Percentiles rank a stretch among this genome's conserved stretches.
Evolutionary conservation across 1,140 invertebrate genomes (phyloP).

Genomic region (Pachyrhynchus sulphureomaculatus): DNA sequence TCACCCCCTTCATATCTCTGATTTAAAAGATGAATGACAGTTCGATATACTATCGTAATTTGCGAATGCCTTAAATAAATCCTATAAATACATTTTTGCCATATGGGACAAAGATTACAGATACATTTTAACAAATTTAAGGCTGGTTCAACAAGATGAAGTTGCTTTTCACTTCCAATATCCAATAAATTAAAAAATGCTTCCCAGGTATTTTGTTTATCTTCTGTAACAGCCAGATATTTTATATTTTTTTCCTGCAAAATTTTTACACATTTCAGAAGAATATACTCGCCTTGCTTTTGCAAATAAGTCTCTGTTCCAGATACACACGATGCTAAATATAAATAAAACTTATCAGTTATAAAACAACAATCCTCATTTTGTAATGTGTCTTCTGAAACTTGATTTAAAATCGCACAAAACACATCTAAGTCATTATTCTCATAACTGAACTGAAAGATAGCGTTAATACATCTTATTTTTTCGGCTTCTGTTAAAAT

Average conservation of each 20-base stretch:
- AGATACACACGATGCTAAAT: constrained; percentile 2
- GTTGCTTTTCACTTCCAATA: constrained; percentile 47
- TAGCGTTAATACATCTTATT: not conserved
- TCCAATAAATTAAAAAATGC: constrained; percentile 47
- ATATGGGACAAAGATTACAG: constrained; percentile 35
- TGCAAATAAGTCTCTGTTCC: constrained; percentile 4
- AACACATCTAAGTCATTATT: constrained; percentile 22
- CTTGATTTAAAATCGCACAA: constrained; percentile 7
- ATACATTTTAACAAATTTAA: constrained; percentile 41
- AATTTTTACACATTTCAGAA: constrained; percentile 9
- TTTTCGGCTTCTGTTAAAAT: not conserved
- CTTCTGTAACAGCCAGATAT: constrained; percentile 12
- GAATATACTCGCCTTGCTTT: constrained; percentile 26
- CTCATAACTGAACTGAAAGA: constrained; percentile 12
- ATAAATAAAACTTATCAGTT: constrained; percentile 10
- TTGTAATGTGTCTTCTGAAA: not conserved
- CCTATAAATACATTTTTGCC: constrained; percentile 42
- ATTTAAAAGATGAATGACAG: constrained; percentile 29
- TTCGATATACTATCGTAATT: constrained; percentile 27
- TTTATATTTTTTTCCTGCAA: constrained; percentile 13
- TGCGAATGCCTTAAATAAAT: constrained; percentile 39
- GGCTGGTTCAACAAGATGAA: constrained; percentile 43
- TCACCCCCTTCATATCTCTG: constrained; percentile 16
- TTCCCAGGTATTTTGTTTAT: constrained; percentile 37
- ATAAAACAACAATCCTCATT: constrained; percentile 1